Conservation (phyloP, 2,888 invertebrate species). For the Ypsolopha sequella region DNA sequence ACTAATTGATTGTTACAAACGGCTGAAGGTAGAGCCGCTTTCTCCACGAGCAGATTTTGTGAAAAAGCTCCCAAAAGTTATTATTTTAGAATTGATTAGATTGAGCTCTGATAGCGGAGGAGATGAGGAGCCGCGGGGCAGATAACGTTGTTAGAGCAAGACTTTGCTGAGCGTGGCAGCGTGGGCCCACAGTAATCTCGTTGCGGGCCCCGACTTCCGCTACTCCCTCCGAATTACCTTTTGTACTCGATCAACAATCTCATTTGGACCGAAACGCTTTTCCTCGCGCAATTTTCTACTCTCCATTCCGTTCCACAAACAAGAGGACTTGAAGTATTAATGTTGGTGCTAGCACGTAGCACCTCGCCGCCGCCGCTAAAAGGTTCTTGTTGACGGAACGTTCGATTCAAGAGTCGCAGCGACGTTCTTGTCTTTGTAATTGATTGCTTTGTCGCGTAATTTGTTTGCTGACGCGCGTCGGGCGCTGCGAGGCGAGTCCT, state of each 20-base stretch:
- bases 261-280: slow-evolving; percentile 50
- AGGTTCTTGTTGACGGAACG: slow-evolving; percentile 67
- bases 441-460: slow-evolving; percentile 71
- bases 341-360: slow-evolving; percentile 46
- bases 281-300: slow-evolving; percentile 33
- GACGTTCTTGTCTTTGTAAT: slow-evolving; percentile 63
- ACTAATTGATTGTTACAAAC: too few relatives aligned
- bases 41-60: neutral
- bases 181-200: slow-evolving; percentile 50
- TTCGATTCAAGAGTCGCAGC: slow-evolving; percentile 58
- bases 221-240: slow-evolving; percentile 50
- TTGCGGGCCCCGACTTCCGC: slow-evolving; percentile 46
- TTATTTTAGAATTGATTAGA: slow-evolving; percentile 38
- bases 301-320: slow-evolving; percentile 30
- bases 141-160: slow-evolving; percentile 62
- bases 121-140: slow-evolving; percentile 63
- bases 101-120: slow-evolving; percentile 47
- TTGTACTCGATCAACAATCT: slow-evolving; percentile 57
- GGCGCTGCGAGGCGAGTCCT: slow-evolving; percentile 38
- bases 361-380: slow-evolving; percentile 50
- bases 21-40: neutral
- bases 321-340: slow-evolving; percentile 31
- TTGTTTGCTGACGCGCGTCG: slow-evolving; percentile 53
- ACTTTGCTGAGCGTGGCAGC: slow-evolving; percentile 16
- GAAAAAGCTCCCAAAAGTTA: neutral